Conservation (phyloP, 2,888 invertebrate species). For the Agrilus mali region DNA sequence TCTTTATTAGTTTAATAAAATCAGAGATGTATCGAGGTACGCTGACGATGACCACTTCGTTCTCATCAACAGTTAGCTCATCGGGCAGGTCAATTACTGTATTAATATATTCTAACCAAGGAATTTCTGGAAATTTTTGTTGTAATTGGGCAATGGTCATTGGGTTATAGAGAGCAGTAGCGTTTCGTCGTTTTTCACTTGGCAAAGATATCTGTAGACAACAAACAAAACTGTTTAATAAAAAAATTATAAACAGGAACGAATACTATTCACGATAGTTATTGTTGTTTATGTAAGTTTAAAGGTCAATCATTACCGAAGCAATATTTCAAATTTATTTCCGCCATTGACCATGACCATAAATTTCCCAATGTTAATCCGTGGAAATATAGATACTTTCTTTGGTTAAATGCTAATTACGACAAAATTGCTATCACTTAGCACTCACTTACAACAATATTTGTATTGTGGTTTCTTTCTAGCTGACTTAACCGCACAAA, state of each 20-base stretch:
- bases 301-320: too few relatives aligned
- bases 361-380: too few relatives aligned
- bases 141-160: slow-evolving; percentile 73
- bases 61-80: slow-evolving; percentile 44
- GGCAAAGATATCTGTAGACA: slow-evolving; percentile 66
- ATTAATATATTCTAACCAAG: slow-evolving; percentile 78
- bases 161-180: slow-evolving; percentile 82
- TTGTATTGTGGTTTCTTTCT: neutral
- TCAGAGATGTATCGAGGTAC: slow-evolving; percentile 70
- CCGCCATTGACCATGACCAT: too few relatives aligned
- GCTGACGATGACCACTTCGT: slow-evolving; percentile 72
- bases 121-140: slow-evolving; percentile 58
- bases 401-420: too few relatives aligned
- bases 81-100: slow-evolving; percentile 52
- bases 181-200: slow-evolving; percentile 81
- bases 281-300: too few relatives aligned
- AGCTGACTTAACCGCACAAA: neutral
- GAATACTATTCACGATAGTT: too few relatives aligned
- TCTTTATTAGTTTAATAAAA: slow-evolving; percentile 47
- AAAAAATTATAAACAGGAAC: too few relatives aligned
- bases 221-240: slow-evolving; percentile 6
- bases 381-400: too few relatives aligned
- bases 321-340: too few relatives aligned
- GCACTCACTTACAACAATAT: neutral
- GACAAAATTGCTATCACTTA: too few relatives aligned